These are phyloP conservation scores for Sula dactylatra DNA, from an alignment of 2,113 vertebrate genomes.

Conservation along the genomic window DNA sequence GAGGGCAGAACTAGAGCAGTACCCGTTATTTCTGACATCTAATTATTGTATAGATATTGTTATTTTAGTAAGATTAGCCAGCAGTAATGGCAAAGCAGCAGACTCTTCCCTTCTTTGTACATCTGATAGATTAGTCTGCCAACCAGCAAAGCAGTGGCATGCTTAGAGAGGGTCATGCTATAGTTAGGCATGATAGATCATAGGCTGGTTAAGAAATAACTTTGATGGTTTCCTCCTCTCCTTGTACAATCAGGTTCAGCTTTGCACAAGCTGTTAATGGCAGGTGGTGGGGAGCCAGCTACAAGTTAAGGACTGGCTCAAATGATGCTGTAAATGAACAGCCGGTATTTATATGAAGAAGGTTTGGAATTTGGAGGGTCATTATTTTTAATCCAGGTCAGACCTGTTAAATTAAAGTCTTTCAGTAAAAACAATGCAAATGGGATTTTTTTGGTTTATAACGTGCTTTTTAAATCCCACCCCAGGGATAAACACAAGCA, in stretches of 20 bases:
- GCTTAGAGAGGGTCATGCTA: background rate
- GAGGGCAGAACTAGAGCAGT: background rate
- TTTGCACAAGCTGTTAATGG: background rate
- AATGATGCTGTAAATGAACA: background rate
- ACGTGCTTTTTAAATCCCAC: background rate
- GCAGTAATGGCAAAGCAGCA: background rate
- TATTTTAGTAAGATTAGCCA: slow-evolving; percentile 25
- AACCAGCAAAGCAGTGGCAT: background rate
- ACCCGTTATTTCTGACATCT: background rate
- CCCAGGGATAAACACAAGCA: background rate
- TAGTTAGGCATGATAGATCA: background rate
- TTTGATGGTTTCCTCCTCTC: background rate
- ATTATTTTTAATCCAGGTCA: slow-evolving; percentile 4
- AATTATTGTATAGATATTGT: slow-evolving; percentile 2
- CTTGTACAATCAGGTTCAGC: background rate
- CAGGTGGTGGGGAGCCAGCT: background rate
- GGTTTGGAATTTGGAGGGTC: background rate
- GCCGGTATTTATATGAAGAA: background rate
- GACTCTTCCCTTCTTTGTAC: background rate
- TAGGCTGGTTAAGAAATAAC: background rate
- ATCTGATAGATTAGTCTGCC: background rate
- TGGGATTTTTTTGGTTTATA: background rate
- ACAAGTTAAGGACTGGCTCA: background rate
- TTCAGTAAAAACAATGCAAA: background rate
- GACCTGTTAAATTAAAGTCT: background rate